phyloP scores from a whole-genome alignment of 2,797 vertebrate genomes.

The Hephaestus fuliginosus region DNA sequence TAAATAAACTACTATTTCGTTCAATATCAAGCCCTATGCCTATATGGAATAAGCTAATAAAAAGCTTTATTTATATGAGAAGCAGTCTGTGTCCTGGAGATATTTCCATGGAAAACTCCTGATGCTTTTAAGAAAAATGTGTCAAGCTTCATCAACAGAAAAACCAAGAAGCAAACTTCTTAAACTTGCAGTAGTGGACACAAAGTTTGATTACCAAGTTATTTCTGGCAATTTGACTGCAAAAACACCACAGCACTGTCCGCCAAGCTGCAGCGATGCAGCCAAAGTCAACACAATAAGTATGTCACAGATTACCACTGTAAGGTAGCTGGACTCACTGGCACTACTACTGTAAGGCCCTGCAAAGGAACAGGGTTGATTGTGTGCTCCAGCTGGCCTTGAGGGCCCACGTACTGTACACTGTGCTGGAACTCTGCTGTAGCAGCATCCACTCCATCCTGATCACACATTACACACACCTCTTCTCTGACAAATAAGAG shows the following conservation, averaged over 20 bases:
- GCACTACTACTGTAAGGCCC: background rate
- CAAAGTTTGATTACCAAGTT: constrained; percentile 29
- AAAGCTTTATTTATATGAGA: background rate
- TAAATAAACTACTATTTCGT: constrained; percentile 5
- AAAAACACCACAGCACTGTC: constrained; percentile 18
- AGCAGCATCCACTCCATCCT: constrained; percentile 2
- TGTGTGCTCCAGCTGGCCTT: constrained; percentile 29
- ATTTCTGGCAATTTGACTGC: constrained; percentile 42
- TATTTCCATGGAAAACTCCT: constrained; percentile 4
- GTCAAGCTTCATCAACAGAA: constrained; percentile 30
- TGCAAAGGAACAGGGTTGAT: background rate
- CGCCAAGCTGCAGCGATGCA: background rate
- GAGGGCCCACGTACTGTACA: background rate
- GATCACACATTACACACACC: constrained; percentile 2
- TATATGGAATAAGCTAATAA: background rate
- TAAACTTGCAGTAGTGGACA: constrained; percentile 3
- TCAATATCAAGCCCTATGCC: background rate
- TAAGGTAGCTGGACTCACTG: constrained; percentile 23
- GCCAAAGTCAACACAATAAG: constrained; percentile 50
- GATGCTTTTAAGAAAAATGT: background rate
- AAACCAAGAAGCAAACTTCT: background rate
- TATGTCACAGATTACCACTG: constrained; percentile 36
- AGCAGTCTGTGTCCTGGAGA: background rate
- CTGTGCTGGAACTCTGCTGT: background rate
- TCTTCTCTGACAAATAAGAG: constrained; percentile 12